Evolutionary conservation across 2,113 vertebrate species (phyloP).

Genomic region (Hyperoodon ampullatus): DNA sequence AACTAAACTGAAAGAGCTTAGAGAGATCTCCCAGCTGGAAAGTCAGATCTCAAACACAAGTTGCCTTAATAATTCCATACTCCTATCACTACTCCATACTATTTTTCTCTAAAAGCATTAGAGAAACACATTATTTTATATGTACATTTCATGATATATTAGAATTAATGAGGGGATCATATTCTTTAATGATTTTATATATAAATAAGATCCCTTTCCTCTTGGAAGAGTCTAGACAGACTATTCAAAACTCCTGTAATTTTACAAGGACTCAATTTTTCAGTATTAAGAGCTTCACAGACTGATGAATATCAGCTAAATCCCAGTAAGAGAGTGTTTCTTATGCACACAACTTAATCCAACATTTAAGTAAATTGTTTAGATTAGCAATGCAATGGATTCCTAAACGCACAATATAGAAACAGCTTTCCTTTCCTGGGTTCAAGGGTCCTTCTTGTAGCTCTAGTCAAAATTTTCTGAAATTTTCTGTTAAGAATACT

Average conservation of each 20-base stretch:
- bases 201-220: neutral
- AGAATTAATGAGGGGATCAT: neutral
- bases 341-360: conserved; percentile 7
- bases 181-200: neutral
- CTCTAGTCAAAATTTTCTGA: neutral
- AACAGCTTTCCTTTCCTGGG: neutral
- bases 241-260: conserved; percentile 42
- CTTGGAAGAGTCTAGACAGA: neutral
- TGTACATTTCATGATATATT: neutral
- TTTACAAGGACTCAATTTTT: conserved; percentile 36
- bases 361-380: neutral
- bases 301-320: neutral
- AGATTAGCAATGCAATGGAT: neutral
- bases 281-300: conserved; percentile 7
- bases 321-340: neutral
- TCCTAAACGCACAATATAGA: neutral
- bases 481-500: neutral
- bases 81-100: neutral
- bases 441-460: neutral
- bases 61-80: neutral
- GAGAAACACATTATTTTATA: neutral
- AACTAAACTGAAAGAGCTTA: neutral
- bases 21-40: neutral
- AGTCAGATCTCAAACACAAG: conserved; percentile 3
- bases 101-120: neutral